These are phyloP conservation scores for Halcyon malimbica DNA, from an alignment of 2,113 vertebrate species.

Conservation along the genomic window DNA sequence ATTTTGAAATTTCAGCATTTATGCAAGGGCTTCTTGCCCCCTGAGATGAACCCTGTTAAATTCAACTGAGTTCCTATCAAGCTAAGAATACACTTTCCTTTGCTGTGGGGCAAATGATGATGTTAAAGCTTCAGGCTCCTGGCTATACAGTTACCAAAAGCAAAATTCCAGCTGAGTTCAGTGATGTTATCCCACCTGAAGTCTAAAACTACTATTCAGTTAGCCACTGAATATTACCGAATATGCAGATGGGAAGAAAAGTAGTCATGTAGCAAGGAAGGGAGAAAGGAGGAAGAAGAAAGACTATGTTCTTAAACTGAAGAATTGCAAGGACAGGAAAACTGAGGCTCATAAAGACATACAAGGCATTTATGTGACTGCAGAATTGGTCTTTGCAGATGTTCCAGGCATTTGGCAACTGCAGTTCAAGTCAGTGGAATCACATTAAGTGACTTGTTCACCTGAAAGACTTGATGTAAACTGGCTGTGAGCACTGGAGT, in stretches of 20 bases:
- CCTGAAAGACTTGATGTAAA: neutral
- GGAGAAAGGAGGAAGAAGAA: neutral
- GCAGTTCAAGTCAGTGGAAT: neutral
- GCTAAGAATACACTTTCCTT: neutral
- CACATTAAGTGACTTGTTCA: neutral
- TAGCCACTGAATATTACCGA: neutral
- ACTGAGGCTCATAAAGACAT: neutral
- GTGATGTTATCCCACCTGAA: neutral
- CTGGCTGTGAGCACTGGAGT: neutral
- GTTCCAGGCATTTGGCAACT: neutral
- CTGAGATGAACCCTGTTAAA: neutral
- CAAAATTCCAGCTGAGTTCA: neutral
- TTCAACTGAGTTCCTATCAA: neutral
- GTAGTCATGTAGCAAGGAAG: neutral
- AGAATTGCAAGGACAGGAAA: neutral
- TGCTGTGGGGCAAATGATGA: neutral
- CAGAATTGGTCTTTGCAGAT: neutral
- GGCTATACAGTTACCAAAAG: neutral
- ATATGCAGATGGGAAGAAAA: neutral
- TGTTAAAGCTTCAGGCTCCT: neutral
- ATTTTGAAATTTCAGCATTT: constrained; percentile 21
- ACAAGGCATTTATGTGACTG: neutral
- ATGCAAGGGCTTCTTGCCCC: neutral
- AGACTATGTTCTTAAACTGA: neutral
- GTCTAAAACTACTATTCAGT: neutral